A percentile compares a stretch with the other conserved stretches of the same genome.
phyloP scores from a whole-genome alignment of 2,113 vertebrate genomes.

The Gopherus evgoodei region DNA sequence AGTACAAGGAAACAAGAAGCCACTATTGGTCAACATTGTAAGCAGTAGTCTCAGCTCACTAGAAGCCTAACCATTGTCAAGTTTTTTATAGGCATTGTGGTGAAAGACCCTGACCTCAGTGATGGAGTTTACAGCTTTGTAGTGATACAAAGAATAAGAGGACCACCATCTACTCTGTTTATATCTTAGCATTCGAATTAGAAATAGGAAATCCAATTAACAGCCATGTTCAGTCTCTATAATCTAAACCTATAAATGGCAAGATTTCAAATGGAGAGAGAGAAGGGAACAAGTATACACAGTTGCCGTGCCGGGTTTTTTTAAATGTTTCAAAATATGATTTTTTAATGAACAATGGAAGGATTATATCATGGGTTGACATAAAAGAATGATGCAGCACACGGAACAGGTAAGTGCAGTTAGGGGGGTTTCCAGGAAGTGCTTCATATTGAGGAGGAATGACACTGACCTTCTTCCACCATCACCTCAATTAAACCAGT shows the following conservation, averaged over 20 bases:
- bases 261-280: conserved; percentile 24
- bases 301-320: background rate
- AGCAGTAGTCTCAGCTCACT: background rate
- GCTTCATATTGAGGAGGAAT: background rate
- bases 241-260: background rate
- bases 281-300: background rate
- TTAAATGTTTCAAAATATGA: background rate
- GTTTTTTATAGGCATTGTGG: background rate
- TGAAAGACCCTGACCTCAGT: background rate
- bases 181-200: fast-evolving
- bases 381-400: background rate
- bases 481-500: background rate
- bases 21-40: background rate
- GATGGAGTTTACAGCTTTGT: background rate
- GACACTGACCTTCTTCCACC: background rate
- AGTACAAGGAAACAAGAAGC: background rate
- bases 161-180: background rate
- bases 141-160: background rate
- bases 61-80: background rate
- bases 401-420: background rate
- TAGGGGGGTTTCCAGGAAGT: background rate
- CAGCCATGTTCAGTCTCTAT: background rate
- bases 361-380: background rate
- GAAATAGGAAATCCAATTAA: background rate
- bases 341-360: background rate